Conservation (phyloP, 2,797 vertebrate species). For the Gymnodraco acuticeps region DNA sequence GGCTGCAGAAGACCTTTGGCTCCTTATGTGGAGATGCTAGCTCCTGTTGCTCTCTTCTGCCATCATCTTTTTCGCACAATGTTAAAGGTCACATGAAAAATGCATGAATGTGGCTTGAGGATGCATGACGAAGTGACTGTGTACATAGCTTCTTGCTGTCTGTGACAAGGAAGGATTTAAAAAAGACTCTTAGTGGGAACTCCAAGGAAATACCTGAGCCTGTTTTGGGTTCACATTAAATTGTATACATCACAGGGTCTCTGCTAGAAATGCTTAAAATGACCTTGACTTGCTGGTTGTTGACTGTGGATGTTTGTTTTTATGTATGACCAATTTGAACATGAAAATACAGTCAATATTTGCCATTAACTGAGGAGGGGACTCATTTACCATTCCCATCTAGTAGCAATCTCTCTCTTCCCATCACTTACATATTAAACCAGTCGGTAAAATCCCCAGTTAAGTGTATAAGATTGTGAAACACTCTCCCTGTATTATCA, state of each 20-base stretch:
- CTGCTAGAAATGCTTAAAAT: not conserved
- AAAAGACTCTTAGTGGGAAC: constrained; percentile 14
- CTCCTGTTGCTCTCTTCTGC: constrained; percentile 71
- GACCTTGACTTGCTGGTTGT: not conserved
- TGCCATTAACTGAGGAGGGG: not conserved
- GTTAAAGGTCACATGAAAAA: constrained; percentile 87
- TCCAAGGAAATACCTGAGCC: constrained; percentile 21
- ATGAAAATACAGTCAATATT: constrained; percentile 1
- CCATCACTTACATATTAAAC: not conserved
- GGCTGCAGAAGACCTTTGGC: constrained; percentile 34
- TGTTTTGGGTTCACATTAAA: not conserved
- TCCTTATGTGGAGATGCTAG: constrained; percentile 56
- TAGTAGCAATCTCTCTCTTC: not conserved
- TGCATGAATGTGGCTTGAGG: constrained; percentile 77
- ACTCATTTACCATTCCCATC: not conserved
- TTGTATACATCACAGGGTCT: not conserved
- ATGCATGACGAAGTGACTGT: constrained; percentile 66
- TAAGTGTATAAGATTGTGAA: not conserved
- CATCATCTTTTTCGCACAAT: constrained; percentile 79
- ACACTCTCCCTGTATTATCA: not conserved
- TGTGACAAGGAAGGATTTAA: constrained; percentile 47
- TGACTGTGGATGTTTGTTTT: not conserved
- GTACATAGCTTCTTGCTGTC: constrained; percentile 43
- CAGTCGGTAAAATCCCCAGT: not conserved
- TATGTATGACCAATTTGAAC: not conserved